Base-by-base conservation (phyloP, 2,888 invertebrate genomes). In the Tridacna crocea region DNA sequence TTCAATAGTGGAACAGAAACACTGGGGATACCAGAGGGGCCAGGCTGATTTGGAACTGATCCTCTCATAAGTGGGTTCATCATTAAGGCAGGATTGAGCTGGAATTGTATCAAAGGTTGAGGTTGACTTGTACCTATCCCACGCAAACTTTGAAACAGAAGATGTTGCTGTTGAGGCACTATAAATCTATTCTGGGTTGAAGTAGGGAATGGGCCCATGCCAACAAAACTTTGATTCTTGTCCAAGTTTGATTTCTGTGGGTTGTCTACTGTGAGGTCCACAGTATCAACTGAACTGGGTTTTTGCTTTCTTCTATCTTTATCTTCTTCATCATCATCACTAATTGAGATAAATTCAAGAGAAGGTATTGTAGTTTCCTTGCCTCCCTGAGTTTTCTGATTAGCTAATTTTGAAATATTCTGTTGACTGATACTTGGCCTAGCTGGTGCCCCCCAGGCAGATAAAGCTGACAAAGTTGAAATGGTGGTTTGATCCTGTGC, bases 241-340 rank as follows among this genome's bases (percentile, higher is more conserved):
- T 8, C 36, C 8, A 8, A 36, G 36, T 36, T 36, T 36, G 36
- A 36, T 24, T n/a, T 27, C 27, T 19, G 66, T 46, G 48, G 47
- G 46, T 11, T 48, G n/a, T 79, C 82, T 13, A 47, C 78, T n/a
- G 84, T 84, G 11, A 85, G 46, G 27, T 83, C 80, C 66, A 83
- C 79, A 36, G 76, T 61, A 8, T 79, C 75, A 27, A 19, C 22
- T 46, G 17, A 19, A 24, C 11, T 22, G 22, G 46, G 0, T 12
- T 74, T 60, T 24, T 77, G 24, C 36, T 48, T 12, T 13, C 24
- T 22, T 17, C 60, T 55, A 68, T 17, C 58, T 4, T 70, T 47
- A 17, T 75, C 47, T 22, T 72, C 22, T 24, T 27, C 55, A 24
- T 80, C 65, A 47, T 76, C 79, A 22, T 76, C 74, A n/a, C n/a